phyloP scores from a whole-genome alignment of 1,140 invertebrate genomes.

The Eumaeus atala region DNA sequence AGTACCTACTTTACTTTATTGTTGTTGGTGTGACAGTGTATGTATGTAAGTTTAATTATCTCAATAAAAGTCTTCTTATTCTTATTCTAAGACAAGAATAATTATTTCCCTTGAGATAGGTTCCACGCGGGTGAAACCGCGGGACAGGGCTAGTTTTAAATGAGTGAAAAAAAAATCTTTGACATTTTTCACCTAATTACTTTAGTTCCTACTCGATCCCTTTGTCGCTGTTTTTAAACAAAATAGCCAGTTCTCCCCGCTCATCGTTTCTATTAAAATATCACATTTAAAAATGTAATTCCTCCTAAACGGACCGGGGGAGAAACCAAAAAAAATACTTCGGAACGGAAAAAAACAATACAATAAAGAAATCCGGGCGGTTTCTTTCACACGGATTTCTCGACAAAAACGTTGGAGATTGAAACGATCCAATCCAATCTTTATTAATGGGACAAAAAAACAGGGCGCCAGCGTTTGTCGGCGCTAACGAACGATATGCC shows the following conservation, averaged over 20 bases:
- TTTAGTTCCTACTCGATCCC: background rate
- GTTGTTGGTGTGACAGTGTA: too few species aligned
- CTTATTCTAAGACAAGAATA: too few species aligned
- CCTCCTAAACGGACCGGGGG: background rate
- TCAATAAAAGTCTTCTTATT: too few species aligned
- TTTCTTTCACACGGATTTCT: slow-evolving; percentile 25
- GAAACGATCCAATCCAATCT: slow-evolving; percentile 36
- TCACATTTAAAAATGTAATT: background rate
- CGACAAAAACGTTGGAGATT: slow-evolving; percentile 21
- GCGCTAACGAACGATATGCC: slow-evolving; percentile 17
- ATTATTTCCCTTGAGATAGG: too few species aligned
- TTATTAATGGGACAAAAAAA: slow-evolving; percentile 34
- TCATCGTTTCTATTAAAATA: background rate
- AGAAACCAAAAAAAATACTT: slow-evolving; percentile 16
- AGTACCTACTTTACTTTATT: too few species aligned
- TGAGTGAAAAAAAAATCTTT: too few species aligned
- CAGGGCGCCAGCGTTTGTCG: slow-evolving; percentile 22
- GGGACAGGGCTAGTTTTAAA: too few species aligned
- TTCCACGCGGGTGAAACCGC: too few species aligned
- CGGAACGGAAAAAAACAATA: slow-evolving; percentile 14
- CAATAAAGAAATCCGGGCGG: slow-evolving; percentile 8
- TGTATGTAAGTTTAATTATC: too few species aligned
- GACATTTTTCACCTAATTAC: too few species aligned
- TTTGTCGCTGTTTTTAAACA: background rate
- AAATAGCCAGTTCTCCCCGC: background rate